phyloP scores from a whole-genome alignment of 2,888 invertebrate genomes.

The Drosophila mettleri region DNA sequence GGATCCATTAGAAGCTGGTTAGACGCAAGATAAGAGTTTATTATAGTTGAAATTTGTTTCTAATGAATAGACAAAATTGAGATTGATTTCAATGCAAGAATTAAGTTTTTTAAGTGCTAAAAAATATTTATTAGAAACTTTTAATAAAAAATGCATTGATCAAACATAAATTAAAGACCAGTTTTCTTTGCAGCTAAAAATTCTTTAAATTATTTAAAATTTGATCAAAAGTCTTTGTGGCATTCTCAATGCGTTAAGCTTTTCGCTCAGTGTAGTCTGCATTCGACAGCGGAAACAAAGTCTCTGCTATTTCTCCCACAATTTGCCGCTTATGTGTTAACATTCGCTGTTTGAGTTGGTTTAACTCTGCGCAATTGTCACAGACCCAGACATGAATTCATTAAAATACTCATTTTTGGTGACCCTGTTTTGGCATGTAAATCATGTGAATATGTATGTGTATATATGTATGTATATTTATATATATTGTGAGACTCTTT shows the following conservation, averaged over 20 bases:
- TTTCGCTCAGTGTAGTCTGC: not conserved
- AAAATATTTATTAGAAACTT: too few relatives aligned
- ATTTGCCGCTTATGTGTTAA: conserved; percentile 32
- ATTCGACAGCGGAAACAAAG: not conserved
- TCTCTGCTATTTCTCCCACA: conserved; percentile 43
- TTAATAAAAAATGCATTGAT: too few relatives aligned
- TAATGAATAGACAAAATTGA: too few relatives aligned
- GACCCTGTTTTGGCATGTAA: conserved; percentile 48
- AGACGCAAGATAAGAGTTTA: not conserved
- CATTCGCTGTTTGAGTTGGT: conserved; percentile 41
- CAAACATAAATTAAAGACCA: too few relatives aligned
- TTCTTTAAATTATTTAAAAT: too few relatives aligned
- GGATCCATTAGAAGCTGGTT: too few relatives aligned
- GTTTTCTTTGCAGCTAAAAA: too few relatives aligned
- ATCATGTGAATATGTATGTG: conserved; percentile 55
- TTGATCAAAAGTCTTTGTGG: too few relatives aligned
- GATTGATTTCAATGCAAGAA: too few relatives aligned
- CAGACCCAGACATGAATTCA: conserved; percentile 38
- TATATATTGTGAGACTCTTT: conserved; percentile 40
- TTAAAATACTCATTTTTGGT: conserved; percentile 33
- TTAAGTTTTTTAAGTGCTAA: too few relatives aligned
- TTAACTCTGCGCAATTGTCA: conserved; percentile 42
- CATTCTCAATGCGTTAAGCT: not conserved
- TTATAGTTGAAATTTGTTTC: too few relatives aligned
- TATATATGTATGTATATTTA: not conserved